phyloP scores from a whole-genome alignment of 2,113 vertebrate species.

The Rhagologus leucostigma region DNA sequence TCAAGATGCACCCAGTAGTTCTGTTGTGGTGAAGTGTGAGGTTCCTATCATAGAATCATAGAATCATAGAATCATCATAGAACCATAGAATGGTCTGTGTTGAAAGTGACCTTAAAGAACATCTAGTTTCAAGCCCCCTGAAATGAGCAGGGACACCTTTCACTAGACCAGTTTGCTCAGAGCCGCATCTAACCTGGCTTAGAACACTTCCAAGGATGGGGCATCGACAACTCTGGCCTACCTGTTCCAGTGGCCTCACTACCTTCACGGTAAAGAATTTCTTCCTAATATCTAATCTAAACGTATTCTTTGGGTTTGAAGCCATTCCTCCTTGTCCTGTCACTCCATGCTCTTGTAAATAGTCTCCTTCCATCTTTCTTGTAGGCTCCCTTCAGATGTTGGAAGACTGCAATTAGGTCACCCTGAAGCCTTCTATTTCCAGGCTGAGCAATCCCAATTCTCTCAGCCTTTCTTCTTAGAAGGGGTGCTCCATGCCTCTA shows the following conservation, averaged over 20 bases:
- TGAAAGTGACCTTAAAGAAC: not conserved
- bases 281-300: not conserved
- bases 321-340: not conserved
- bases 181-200: not conserved
- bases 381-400: not conserved
- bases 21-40: not conserved
- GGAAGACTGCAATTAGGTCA: accelerated
- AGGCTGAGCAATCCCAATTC: not conserved
- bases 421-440: not conserved
- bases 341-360: not conserved
- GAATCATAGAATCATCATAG: not conserved
- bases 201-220: not conserved
- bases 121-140: not conserved
- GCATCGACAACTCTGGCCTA: not conserved
- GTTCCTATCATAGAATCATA: not conserved
- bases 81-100: not conserved
- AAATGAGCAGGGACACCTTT: not conserved
- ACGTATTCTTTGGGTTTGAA: accelerated
- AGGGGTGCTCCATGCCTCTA: not conserved
- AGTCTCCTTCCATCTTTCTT: not conserved
- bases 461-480: not conserved
- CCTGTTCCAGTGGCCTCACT: not conserved
- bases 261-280: not conserved
- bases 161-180: not conserved
- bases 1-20: not conserved